Base-by-base conservation (phyloP, 2,888 invertebrate species). In the Diabrotica balteata region DNA sequence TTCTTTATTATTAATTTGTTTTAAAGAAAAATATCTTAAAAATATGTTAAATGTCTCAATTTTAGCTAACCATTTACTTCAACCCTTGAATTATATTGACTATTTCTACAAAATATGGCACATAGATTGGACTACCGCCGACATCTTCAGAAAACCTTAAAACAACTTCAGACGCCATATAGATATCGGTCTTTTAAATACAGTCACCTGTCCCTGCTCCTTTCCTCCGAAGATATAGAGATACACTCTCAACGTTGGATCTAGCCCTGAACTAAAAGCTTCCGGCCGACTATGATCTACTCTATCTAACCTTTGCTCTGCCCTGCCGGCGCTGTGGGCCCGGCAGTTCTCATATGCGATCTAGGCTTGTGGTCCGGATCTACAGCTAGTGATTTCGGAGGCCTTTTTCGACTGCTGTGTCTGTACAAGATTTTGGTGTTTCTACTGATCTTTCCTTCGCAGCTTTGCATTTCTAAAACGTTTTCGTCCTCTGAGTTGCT, bases 141-240 rank as follows among this genome's bases (percentile, higher is more conserved):
- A 32, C 32, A 32, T 32, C 32, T 32, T 32, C 5, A 32, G 32
- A 32, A 32, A 49, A 52, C 52, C 66, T 79, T 78, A 84, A 76
- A 84, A 85, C 65, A 93, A 82, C 75, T 91, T 88, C 72, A 93
- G 86, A 76, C 90, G 90, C 94, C 94, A 94, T 79, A 94, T 87
- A 9, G 93, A 91, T 49, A 94, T 87, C 8, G 93, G 93, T 76
- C 91, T 86, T 78, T 91, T 90, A 77, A 93, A 90, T 65, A 91
- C 88, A 11, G 93, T 92, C 4, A 91, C 89, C 76, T 93, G 92
- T 10, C 92, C 91, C 59, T 91, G 90, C 81, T 94, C 94, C 76
- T 90, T 90, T 0, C 95, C 95, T 0, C 94, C 94, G 68, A 93
- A 88, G 66, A 95, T 80, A 78, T 90, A 92, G 70, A 92, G 87